These are phyloP conservation scores for Halcyon badia DNA, from an alignment of 2,797 vertebrate species.

Conservation along the genomic window DNA sequence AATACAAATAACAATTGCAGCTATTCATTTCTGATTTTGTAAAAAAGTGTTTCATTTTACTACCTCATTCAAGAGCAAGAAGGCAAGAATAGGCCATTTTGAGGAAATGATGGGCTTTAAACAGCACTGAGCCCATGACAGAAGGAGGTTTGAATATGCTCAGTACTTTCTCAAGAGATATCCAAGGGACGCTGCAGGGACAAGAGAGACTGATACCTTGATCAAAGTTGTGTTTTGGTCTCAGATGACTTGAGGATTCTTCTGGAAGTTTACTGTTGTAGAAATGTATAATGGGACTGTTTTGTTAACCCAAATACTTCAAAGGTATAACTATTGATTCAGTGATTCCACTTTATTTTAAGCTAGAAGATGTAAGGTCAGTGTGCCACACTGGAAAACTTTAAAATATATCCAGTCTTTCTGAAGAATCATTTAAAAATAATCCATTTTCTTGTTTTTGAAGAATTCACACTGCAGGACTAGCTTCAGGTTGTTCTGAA, in stretches of 20 bases:
- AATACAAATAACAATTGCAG: neutral
- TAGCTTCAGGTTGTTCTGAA: neutral
- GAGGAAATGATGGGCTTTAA: constrained; percentile 33
- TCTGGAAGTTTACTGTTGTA: neutral
- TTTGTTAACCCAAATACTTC: neutral
- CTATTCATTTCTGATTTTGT: constrained; percentile 3
- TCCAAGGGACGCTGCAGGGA: neutral
- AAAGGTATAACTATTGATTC: neutral
- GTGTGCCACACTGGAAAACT: neutral
- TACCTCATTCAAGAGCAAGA: neutral
- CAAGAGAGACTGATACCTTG: neutral
- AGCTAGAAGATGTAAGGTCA: neutral
- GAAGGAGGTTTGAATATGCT: neutral
- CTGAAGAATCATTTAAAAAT: neutral
- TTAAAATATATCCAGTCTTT: neutral
- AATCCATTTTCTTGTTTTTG: neutral
- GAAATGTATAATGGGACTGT: neutral
- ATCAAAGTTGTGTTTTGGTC: neutral
- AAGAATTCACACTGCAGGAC: neutral
- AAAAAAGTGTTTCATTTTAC: neutral
- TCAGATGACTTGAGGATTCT: neutral
- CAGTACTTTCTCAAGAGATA: neutral
- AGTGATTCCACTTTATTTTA: neutral
- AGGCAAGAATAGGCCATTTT: constrained; percentile 42
- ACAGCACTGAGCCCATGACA: neutral